These are phyloP conservation scores for Rafetus swinhoei DNA, from an alignment of 2,113 vertebrate species.

Conservation along the genomic window DNA sequence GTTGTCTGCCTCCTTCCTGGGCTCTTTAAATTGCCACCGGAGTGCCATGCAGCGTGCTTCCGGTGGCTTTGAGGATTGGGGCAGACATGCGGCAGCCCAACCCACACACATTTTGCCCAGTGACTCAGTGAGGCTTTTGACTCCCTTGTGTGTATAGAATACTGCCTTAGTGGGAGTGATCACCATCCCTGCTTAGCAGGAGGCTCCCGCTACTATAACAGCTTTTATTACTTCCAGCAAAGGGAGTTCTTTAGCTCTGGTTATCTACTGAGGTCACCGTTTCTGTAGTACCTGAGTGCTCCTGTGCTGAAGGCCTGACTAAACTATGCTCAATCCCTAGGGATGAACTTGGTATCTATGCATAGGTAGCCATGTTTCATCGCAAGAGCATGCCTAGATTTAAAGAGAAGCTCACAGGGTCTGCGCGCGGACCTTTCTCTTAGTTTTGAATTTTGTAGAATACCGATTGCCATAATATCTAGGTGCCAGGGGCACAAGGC, in stretches of 20 bases:
- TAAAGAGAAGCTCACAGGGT: not conserved
- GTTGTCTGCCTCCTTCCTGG: not conserved
- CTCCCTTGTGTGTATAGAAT: not conserved
- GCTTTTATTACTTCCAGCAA: fast-evolving
- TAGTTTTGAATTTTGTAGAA: not conserved
- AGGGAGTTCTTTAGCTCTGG: not conserved
- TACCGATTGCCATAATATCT: not conserved
- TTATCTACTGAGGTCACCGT: not conserved
- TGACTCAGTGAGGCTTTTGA: no score
- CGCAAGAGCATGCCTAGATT: not conserved
- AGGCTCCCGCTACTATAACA: not conserved
- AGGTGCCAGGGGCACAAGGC: not conserved
- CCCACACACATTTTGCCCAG: no score
- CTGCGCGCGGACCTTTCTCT: not conserved
- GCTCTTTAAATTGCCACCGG: no score
- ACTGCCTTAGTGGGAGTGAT: not conserved
- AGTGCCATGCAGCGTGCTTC: no score
- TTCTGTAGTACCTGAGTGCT: fast-evolving
- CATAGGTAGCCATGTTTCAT: fast-evolving
- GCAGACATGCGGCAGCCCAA: no score
- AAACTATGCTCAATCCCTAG: fast-evolving
- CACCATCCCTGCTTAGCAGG: fast-evolving
- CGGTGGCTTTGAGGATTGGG: no score
- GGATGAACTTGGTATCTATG: not conserved
- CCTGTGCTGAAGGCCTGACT: not conserved